Percentiles rank a stretch among this genome's conserved stretches.
phyloP scores from a whole-genome alignment of 2,888 invertebrate genomes.

The Pollenia griseotomentosa region DNA sequence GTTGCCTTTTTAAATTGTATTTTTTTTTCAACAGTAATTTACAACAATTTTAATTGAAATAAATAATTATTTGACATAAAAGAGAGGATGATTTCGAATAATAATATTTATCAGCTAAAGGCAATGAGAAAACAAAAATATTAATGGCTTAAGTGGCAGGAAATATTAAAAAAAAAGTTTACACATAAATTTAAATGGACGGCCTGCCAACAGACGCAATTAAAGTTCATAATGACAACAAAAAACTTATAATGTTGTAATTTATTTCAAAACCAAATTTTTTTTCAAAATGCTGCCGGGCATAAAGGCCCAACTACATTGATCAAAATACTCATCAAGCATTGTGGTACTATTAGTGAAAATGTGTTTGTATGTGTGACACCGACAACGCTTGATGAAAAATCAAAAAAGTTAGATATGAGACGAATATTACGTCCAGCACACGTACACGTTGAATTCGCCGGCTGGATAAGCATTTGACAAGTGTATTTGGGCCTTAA shows the following conservation, averaged over 20 bases:
- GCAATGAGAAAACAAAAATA: neutral
- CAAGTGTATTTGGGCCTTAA: too few species aligned
- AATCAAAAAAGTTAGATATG: too few species aligned
- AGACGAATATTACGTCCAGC: too few species aligned
- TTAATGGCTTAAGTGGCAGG: neutral
- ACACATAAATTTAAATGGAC: conserved; percentile 22
- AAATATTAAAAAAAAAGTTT: neutral
- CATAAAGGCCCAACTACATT: neutral
- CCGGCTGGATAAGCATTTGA: too few species aligned
- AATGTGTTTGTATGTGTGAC: too few species aligned
- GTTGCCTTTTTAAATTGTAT: too few species aligned
- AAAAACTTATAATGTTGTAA: neutral
- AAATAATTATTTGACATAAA: neutral
- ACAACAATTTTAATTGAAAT: neutral
- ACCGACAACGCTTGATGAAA: too few species aligned
- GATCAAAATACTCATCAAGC: too few species aligned
- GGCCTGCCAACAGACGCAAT: neutral
- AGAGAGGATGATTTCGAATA: neutral
- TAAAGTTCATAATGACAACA: neutral
- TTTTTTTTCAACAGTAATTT: neutral
- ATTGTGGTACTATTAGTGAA: too few species aligned
- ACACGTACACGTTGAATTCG: too few species aligned
- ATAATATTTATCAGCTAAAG: conserved; percentile 3
- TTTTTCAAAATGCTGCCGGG: neutral
- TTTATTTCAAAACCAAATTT: neutral